Conservation (phyloP, 2,888 invertebrate species). For the Keiferia lycopersicella region DNA sequence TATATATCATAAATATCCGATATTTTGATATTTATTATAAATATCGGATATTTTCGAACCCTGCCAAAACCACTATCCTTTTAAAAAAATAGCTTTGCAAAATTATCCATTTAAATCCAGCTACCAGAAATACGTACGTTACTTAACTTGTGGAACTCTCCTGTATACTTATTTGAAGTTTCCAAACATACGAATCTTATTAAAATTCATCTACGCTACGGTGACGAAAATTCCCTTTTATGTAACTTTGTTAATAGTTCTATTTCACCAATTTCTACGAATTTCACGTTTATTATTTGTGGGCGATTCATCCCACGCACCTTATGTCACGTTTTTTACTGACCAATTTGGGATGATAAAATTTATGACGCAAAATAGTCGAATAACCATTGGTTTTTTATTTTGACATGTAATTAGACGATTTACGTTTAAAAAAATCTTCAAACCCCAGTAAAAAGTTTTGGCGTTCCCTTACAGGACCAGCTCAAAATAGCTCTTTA, state of each 20-base stretch:
- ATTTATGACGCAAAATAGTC: background rate
- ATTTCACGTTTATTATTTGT: background rate
- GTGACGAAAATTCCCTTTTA: conserved; percentile 4
- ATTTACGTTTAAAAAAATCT: background rate
- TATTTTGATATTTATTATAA: no score
- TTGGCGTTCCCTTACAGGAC: no score
- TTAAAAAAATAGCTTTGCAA: no score
- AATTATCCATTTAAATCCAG: no score
- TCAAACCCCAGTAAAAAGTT: background rate
- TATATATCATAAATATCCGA: no score
- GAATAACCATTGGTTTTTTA: background rate
- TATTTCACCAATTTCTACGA: background rate
- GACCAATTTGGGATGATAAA: background rate
- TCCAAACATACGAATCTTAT: conserved; percentile 1
- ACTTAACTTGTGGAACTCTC: background rate
- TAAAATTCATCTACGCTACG: background rate
- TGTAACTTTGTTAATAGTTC: background rate
- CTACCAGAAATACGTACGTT: no score
- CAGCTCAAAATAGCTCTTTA: no score
- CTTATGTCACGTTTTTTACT: background rate
- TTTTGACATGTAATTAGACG: background rate
- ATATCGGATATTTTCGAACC: no score
- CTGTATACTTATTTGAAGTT: background rate
- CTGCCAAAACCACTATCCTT: no score
- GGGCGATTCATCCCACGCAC: conserved; percentile 14